These are phyloP conservation scores for Bergia sp. DNA, from an alignment of 92 coral and sea anemone genomes.

Conservation along the genomic window DNA sequence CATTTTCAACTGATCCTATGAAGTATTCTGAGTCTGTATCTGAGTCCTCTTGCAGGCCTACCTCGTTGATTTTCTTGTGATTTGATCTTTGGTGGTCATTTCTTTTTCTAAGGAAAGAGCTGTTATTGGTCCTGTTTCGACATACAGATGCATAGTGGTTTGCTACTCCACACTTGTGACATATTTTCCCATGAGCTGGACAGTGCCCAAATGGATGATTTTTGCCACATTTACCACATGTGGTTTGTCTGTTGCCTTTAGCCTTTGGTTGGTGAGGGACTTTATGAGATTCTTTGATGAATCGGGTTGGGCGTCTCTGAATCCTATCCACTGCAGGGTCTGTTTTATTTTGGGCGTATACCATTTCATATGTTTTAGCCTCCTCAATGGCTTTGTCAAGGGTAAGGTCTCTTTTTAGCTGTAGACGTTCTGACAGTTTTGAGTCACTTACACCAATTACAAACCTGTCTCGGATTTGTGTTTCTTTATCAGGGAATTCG, in stretches of 20 bases:
- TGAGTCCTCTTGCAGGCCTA: neutral
- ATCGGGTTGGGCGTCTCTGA: neutral
- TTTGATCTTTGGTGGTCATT: neutral
- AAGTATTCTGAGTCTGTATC: neutral
- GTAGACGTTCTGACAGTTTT: neutral
- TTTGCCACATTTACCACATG: neutral
- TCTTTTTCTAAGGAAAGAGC: neutral
- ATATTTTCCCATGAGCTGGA: conserved; percentile 64
- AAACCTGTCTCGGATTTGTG: neutral
- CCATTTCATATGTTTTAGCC: neutral
- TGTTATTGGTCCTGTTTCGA: conserved; percentile 56
- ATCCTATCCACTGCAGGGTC: neutral
- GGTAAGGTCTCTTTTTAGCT: neutral
- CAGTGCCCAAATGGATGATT: conserved; percentile 29
- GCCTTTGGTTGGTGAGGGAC: neutral
- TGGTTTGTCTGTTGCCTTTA: neutral
- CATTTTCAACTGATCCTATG: neutral
- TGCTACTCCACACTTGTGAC: conserved; percentile 56
- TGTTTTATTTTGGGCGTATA: neutral
- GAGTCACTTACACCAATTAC: neutral
- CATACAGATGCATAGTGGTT: conserved; percentile 65
- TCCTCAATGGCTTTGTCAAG: neutral
- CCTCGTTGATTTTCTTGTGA: neutral
- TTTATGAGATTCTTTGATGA: neutral
- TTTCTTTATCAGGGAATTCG: neutral